A percentile compares a stretch with the other conserved stretches of the same genome.
Evolutionary conservation across 1,140 invertebrate genomes (phyloP).

Genomic region (fruit fly (Drosophila melanogaster)): Release_6_plus_ISO1_MT NC_004354.4:14255001-14255500

Average conservation of each 20-base stretch:
- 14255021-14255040: too few relatives aligned
- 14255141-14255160: slow-evolving; percentile 42
- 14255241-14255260: background rate
- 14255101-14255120: slow-evolving; percentile 36
- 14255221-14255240: background rate
- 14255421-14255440: slow-evolving; percentile 16
- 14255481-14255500: slow-evolving; percentile 85
- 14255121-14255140: slow-evolving; percentile 4
- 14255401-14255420: slow-evolving; percentile 1
- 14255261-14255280: background rate
- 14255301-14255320: slow-evolving; percentile 34
- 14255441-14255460: slow-evolving; percentile 63
- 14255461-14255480: slow-evolving; percentile 84
- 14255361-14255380: background rate
- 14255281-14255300: background rate
- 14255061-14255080: too few relatives aligned
- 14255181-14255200: background rate
- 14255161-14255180: background rate
- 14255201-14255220: background rate
- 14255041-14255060: too few relatives aligned
- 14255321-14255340: background rate
- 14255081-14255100: background rate
- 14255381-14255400: background rate
- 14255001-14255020: too few relatives aligned
- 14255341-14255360: background rate